Evolutionary conservation across 1,140 invertebrate species (phyloP).

Genomic region (Melitaea cinxia): DNA sequence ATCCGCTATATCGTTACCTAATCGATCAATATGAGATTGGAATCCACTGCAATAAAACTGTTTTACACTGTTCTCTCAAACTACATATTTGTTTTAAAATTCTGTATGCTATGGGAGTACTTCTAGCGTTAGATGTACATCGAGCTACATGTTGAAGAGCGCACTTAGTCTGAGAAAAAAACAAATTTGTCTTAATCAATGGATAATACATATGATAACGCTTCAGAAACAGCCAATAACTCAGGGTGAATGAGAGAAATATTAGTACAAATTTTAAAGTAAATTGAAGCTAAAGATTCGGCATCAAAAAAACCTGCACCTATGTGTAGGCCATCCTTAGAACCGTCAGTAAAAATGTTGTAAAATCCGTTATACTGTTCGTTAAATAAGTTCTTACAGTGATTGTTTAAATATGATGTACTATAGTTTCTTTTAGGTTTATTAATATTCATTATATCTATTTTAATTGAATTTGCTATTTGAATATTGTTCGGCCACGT

Average conservation of each 20-base stretch:
- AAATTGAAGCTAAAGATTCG: background rate
- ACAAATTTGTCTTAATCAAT: background rate
- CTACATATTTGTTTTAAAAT: conserved; percentile 2
- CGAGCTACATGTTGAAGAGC: background rate
- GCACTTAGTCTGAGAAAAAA: background rate
- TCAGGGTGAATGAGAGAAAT: background rate
- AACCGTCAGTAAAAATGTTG: background rate
- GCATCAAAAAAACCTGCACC: background rate
- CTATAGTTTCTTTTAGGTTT: no score
- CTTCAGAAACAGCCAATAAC: background rate
- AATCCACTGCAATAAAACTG: background rate
- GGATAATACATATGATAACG: background rate
- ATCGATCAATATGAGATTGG: background rate
- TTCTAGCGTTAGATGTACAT: conserved; percentile 6
- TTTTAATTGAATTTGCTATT: no score
- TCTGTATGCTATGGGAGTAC: background rate
- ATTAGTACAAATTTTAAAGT: background rate
- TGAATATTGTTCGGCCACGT: no score
- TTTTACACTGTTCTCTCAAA: background rate
- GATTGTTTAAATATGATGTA: no score
- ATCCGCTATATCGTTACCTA: background rate
- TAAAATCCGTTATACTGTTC: background rate
- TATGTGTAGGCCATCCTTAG: background rate
- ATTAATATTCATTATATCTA: no score
- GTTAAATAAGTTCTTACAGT: no score